These are phyloP conservation scores for Tipula vernalis DNA, from an alignment of 2,888 invertebrate genomes.

Conservation along the genomic window DNA sequence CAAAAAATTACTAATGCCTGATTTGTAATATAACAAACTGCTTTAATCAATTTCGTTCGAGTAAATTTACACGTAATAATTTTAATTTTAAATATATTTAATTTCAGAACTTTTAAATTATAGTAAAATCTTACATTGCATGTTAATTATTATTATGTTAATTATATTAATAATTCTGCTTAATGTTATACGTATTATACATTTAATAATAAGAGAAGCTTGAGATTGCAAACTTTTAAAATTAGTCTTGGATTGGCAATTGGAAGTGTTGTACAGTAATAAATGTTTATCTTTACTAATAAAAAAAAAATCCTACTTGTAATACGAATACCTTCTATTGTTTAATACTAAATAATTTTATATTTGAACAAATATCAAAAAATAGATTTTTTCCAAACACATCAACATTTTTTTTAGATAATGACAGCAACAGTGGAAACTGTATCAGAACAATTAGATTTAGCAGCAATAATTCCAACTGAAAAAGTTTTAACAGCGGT, in stretches of 20 bases:
- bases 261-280: not conserved
- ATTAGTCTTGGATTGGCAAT: not conserved
- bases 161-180: not conserved
- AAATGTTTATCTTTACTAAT: not conserved
- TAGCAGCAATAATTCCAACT: conserved; percentile 72
- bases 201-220: not conserved
- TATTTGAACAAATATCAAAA: not conserved
- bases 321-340: not conserved
- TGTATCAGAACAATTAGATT: conserved; percentile 79
- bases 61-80: not conserved
- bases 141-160: not conserved
- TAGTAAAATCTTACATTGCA: not conserved
- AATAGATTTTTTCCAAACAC: not conserved
- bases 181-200: not conserved
- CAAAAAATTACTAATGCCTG: not conserved
- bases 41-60: not conserved
- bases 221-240: not conserved
- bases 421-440: conserved; percentile 94
- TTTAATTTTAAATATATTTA: not conserved
- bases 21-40: not conserved
- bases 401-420: conserved; percentile 45
- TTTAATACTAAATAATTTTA: not conserved
- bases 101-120: not conserved
- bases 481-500: conserved; percentile 64
- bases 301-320: not conserved